Base-by-base conservation (phyloP, 2,888 invertebrate species). In the Phortica magna region DNA sequence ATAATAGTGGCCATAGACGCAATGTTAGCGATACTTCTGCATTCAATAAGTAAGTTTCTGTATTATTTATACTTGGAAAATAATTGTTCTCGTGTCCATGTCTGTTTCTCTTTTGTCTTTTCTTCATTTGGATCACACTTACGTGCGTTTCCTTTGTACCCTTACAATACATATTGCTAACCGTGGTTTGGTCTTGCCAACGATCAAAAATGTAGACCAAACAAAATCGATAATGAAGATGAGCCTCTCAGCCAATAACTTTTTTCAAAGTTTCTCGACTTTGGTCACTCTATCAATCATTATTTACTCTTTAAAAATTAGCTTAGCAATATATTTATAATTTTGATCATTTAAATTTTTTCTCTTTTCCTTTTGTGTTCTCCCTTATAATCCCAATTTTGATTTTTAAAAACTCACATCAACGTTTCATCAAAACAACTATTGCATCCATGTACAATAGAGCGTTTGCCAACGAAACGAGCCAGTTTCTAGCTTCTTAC, bases 21-120 rank as follows among this genome's bases (percentile, higher is more conserved):
- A 96, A 96, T 90, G 96, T 96, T 91, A 96, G 96, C 89, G 97
- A 97, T 89, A 96, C 96, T 1, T 95, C 96, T 75, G 95, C 96
- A 83, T 96, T 96, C 88, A 95, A 95, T 90, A 96, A 95, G 96
- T 96, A 92, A 92, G 93, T 83, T 55, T 67, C 22, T 6, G 7
- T n/a, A 17, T 1, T 5, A 7, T 39, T 42, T 48, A 41, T 71
- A 12, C 59, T 43, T 75, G 67, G 68, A 76, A 77, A 74, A 68
- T 76, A 76, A 68, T 78, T 68, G 72, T 57, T 76, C 43, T 75
- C 39, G 79, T 81, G 77, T 78, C 79, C 78, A 78, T 82, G 73
- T 83, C 76, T 83, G 78, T 84, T 79, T 83, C 81, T 83, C 74
- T 79, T 79, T 79, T 85, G 79, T 80, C 41, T 87, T 79, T 78